Evolutionary conservation across 2,888 invertebrate species (phyloP).

Genomic region (Frankliniella fusca): DNA sequence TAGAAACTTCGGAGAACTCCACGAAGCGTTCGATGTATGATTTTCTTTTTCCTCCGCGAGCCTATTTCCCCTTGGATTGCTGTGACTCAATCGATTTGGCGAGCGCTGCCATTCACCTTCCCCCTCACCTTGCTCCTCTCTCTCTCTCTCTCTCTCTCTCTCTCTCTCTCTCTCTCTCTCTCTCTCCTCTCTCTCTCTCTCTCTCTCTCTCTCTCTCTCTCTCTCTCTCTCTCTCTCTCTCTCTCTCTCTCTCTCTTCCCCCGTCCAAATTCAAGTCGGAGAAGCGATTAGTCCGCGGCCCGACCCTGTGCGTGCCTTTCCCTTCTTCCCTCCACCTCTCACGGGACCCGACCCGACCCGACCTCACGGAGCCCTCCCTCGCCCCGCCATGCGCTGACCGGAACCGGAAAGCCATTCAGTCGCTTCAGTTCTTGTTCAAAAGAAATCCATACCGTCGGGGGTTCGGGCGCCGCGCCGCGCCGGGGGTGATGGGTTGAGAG

Average conservation of each 20-base stretch:
- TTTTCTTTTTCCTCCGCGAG: too few species aligned
- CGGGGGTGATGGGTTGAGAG: too few species aligned
- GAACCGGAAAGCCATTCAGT: conserved; percentile 16
- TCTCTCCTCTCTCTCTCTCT: background rate
- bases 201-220: background rate
- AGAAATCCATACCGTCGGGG: background rate
- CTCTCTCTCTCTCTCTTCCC: background rate
- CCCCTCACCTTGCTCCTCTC: too few species aligned
- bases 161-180: background rate
- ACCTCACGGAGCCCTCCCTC: background rate
- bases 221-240: conserved; percentile 9
- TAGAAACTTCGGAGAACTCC: too few species aligned
- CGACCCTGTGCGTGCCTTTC: background rate
- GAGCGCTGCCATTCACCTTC: too few species aligned
- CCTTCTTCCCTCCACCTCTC: background rate
- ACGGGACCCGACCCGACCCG: too few species aligned
- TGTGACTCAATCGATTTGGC: too few species aligned
- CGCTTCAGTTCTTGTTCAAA: background rate
- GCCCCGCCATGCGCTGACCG: background rate
- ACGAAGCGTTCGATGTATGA: too few species aligned
- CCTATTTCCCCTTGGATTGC: too few species aligned
- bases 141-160: background rate
- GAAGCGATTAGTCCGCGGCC: background rate
- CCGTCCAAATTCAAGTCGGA: background rate
- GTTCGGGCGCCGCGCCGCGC: background rate